These are phyloP conservation scores for Xiphophorus hellerii DNA, from an alignment of 2,113 vertebrate species.

Conservation along the genomic window DNA sequence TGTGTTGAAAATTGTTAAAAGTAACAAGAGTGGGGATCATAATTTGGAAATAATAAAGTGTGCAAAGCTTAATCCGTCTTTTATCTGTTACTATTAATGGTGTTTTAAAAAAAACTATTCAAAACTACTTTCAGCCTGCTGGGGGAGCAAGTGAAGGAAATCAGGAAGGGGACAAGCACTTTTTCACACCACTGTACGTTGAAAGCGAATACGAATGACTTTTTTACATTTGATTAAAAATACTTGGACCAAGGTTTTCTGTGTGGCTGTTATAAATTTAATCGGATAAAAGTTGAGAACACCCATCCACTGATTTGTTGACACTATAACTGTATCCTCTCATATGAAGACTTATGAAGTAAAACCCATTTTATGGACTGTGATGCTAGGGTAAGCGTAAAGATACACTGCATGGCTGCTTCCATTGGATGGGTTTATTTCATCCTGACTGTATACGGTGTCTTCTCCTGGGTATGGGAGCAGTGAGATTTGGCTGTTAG, in stretches of 20 bases:
- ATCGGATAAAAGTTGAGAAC: background rate
- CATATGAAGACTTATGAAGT: slow-evolving; percentile 8
- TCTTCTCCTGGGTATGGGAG: slow-evolving; percentile 42
- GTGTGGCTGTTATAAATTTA: slow-evolving; percentile 15
- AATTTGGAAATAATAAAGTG: no score
- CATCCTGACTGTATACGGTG: slow-evolving; percentile 42
- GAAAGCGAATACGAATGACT: no score
- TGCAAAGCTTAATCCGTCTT: no score
- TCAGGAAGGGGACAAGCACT: no score
- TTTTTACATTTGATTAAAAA: no score
- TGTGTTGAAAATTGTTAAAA: no score
- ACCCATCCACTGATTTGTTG: slow-evolving; percentile 22
- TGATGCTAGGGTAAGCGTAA: slow-evolving; percentile 37
- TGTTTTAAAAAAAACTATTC: no score
- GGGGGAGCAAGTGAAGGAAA: no score
- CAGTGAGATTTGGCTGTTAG: slow-evolving; percentile 45
- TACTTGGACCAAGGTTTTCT: slow-evolving; percentile 7
- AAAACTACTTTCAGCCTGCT: no score
- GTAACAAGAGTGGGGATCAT: no score
- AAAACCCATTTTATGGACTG: slow-evolving; percentile 40
- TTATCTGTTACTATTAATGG: no score
- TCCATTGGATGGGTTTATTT: slow-evolving; percentile 57
- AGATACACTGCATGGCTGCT: slow-evolving; percentile 42
- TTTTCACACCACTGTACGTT: no score
- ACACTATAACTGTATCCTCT: slow-evolving; percentile 26